These are phyloP conservation scores for Lates calcarifer DNA, from an alignment of 2,113 vertebrate species.

Conservation along the genomic window DNA sequence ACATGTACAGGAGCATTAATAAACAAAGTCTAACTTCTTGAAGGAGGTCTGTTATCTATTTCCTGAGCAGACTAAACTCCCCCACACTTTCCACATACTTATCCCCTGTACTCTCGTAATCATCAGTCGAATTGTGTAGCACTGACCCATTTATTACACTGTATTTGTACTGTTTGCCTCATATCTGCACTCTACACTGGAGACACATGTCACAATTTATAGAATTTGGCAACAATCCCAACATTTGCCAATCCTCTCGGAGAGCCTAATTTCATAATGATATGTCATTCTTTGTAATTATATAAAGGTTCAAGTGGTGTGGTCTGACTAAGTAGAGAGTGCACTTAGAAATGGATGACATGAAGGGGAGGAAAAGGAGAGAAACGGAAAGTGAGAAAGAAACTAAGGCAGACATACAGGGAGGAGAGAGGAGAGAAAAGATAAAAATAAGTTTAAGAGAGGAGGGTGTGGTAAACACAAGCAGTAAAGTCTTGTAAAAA, in stretches of 20 bases:
- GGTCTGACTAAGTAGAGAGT: slow-evolving; percentile 40
- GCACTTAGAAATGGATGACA: not conserved
- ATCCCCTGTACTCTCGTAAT: slow-evolving; percentile 13
- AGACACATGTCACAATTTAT: slow-evolving; percentile 26
- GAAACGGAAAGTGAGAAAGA: slow-evolving; percentile 25
- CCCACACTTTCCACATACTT: slow-evolving; percentile 19
- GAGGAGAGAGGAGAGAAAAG: not conserved
- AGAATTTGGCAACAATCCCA: slow-evolving; percentile 1
- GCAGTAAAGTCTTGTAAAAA: slow-evolving; percentile 4
- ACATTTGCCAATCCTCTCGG: slow-evolving; percentile 27
- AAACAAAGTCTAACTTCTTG: not conserved
- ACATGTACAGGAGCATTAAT: slow-evolving; percentile 3
- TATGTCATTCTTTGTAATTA: slow-evolving; percentile 42
- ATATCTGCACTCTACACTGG: not conserved
- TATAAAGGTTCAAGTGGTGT: slow-evolving; percentile 16
- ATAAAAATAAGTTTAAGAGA: slow-evolving; percentile 4
- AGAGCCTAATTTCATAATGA: slow-evolving; percentile 44
- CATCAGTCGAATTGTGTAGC: not conserved
- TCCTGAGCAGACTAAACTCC: slow-evolving; percentile 26
- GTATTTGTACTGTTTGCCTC: slow-evolving; percentile 15
- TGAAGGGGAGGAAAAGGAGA: slow-evolving; percentile 7
- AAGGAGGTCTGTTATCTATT: slow-evolving; percentile 32
- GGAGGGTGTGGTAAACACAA: slow-evolving; percentile 9
- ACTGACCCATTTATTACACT: slow-evolving; percentile 34
- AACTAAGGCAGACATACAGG: not conserved